A percentile compares a stretch with the other conserved stretches of the same genome.
Evolutionary conservation across 2,113 vertebrate species (phyloP).

Genomic region (Sinocyclocheilus maitianheensis): DNA sequence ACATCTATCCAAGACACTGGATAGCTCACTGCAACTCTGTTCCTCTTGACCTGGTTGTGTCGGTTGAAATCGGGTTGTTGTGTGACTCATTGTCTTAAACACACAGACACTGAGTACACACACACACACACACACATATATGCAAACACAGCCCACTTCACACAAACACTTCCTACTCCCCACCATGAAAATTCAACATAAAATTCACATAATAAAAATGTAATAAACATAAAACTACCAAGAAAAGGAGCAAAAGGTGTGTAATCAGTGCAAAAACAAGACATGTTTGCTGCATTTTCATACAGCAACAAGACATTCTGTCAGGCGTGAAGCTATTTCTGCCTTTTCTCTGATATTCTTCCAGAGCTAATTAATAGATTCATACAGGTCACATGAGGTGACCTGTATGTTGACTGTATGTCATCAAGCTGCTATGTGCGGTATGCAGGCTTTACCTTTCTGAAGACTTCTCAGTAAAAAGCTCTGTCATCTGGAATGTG

Average conservation of each 20-base stretch:
- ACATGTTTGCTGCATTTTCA: neutral
- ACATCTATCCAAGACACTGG: slow-evolving; percentile 19
- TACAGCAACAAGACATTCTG: slow-evolving; percentile 18
- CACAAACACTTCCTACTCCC: slow-evolving; percentile 9
- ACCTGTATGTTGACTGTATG: slow-evolving; percentile 39
- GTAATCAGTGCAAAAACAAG: neutral
- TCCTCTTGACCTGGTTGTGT: slow-evolving; percentile 64
- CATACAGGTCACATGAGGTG: slow-evolving; percentile 25
- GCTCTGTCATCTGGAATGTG: slow-evolving; percentile 28
- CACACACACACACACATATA: neutral
- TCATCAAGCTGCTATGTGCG: slow-evolving; percentile 48
- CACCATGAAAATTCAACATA: slow-evolving; percentile 2
- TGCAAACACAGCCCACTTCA: neutral
- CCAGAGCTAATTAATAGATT: slow-evolving; percentile 25
- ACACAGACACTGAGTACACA: neutral
- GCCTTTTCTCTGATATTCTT: neutral
- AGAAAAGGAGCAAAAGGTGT: neutral
- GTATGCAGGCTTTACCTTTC: slow-evolving; percentile 43
- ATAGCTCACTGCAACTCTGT: slow-evolving; percentile 32
- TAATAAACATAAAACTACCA: neutral
- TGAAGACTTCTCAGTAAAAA: slow-evolving; percentile 45
- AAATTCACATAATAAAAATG: neutral
- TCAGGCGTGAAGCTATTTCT: neutral
- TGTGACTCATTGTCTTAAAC: slow-evolving; percentile 44
- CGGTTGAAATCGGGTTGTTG: slow-evolving; percentile 60